phyloP scores from a whole-genome alignment of 2,888 invertebrate species.

The Orthonychiurus folsomi region DNA sequence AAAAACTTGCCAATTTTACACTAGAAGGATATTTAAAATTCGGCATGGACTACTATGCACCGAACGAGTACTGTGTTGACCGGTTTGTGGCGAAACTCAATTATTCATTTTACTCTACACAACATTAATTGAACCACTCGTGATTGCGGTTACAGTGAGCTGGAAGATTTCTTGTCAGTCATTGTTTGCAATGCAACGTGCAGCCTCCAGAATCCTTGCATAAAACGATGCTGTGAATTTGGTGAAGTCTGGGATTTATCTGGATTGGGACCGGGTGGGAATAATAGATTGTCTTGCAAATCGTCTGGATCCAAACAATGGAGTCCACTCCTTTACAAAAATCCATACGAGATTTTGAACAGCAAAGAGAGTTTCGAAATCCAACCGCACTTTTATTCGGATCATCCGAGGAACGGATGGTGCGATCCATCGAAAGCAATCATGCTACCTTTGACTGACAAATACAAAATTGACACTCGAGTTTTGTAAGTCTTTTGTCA shows the following conservation, averaged over 20 bases:
- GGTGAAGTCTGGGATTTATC: slow-evolving; percentile 33
- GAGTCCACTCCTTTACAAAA: slow-evolving; percentile 25
- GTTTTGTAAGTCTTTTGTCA: background rate
- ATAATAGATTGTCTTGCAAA: slow-evolving; percentile 15
- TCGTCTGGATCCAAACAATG: slow-evolving; percentile 22
- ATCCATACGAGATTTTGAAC: slow-evolving; percentile 12
- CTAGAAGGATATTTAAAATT: slow-evolving; percentile 26
- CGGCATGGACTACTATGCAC: slow-evolving; percentile 27
- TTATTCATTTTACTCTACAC: background rate
- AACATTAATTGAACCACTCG: background rate
- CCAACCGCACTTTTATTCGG: slow-evolving; percentile 23
- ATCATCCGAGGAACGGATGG: slow-evolving; percentile 31
- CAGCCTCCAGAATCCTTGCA: slow-evolving; percentile 21
- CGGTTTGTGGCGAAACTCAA: slow-evolving; percentile 18
- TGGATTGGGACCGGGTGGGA: background rate
- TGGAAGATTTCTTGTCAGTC: background rate
- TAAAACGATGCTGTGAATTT: slow-evolving; percentile 35
- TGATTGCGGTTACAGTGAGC: slow-evolving; percentile 2
- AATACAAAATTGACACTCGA: background rate
- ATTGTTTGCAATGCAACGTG: slow-evolving; percentile 1
- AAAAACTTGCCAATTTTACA: slow-evolving; percentile 13
- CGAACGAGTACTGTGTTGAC: slow-evolving; percentile 33
- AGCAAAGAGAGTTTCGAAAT: slow-evolving; percentile 15
- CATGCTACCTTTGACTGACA: background rate
- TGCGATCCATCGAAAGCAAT: background rate